Evolutionary conservation across 2,113 vertebrate genomes (phyloP), one percentile per base, ranked within the genome.

Genomic region (Columba janthina): DNA sequence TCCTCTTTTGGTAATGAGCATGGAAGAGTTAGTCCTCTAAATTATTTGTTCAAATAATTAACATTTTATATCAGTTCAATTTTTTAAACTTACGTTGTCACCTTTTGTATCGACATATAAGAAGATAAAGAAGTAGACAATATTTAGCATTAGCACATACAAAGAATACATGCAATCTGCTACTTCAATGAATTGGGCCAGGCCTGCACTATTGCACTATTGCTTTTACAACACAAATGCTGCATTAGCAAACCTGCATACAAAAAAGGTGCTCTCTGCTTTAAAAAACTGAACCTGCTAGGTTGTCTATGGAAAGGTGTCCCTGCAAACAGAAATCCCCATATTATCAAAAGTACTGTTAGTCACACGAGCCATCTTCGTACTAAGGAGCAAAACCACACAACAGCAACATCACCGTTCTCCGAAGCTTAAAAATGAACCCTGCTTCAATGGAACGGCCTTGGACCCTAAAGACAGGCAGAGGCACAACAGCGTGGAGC

Each of bases 301-400:
- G 20, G 28, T 2, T 62, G 32, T 46, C 62, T 26, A 12, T 11
- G 56, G 38, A 48, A 64, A 82, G 29, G 7, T 77, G 42, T 74
- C 73, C 44, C 28, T 60, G 67, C 34, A 60, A 80, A 53, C 26
- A 56, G 40, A 86, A 84, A 77, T 25, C 32, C 31, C 9, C 38
- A 19, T 5, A 28, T 18, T 28, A 69, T 26, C 48, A 53, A 9
- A 88, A 79, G 34, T 10, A 66, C 22, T 51, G n/a, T 13, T 32
- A 44, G 18, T 62, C 34, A 50, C 3, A 2, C 48, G 65, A 93
- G 34, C 2, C 3, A 69, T 11, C 29, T 16, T 14, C 0, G 0
- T 62, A n/a, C 13, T 38, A 38, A 48, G n/a, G 44, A 77, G 46
- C n/a, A 92, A 75, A 76, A 70, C 9, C 22, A 40, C 9, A 16